These are phyloP conservation scores for Macrochelys suwanniensis DNA, from an alignment of 2,797 vertebrate genomes.

Conservation along the genomic window DNA sequence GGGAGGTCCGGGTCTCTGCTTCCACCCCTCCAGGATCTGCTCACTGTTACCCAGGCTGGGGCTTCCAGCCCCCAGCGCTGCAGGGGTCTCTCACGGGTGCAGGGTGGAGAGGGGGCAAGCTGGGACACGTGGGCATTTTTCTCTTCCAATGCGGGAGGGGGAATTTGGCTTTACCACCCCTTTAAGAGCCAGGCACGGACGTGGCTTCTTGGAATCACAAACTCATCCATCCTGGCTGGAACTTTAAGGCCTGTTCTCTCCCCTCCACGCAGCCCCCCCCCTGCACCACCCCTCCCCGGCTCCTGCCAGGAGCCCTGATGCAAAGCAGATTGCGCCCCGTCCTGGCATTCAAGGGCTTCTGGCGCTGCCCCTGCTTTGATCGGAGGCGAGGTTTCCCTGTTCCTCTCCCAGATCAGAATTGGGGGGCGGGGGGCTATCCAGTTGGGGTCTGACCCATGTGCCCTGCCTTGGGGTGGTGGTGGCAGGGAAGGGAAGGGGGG, in stretches of 20 bases:
- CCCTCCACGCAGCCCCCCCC: neutral
- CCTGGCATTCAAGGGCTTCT: neutral
- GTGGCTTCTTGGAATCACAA: neutral
- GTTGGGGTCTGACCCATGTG: no score
- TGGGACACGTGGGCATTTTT: neutral
- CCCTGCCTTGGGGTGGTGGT: no score
- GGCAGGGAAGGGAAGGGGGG: no score
- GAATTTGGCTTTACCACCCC: neutral
- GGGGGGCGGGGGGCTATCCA: no score
- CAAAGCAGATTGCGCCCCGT: neutral
- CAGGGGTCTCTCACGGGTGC: neutral
- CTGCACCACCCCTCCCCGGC: neutral
- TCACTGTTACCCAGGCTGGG: neutral
- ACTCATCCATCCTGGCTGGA: neutral
- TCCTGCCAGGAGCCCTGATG: neutral
- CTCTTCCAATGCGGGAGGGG: neutral
- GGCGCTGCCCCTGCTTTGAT: no score
- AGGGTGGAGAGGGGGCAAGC: neutral
- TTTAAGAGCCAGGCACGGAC: neutral
- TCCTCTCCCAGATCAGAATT: no score
- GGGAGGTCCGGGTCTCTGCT: neutral
- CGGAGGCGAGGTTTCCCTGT: no score
- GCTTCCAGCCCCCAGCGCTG: no score
- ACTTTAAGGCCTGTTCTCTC: neutral
- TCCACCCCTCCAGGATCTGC: neutral